Percentiles rank a stretch among this genome's conserved stretches.
Evolutionary conservation across 2,888 invertebrate genomes (phyloP).

Genomic region (Coelopa pilipes): DNA sequence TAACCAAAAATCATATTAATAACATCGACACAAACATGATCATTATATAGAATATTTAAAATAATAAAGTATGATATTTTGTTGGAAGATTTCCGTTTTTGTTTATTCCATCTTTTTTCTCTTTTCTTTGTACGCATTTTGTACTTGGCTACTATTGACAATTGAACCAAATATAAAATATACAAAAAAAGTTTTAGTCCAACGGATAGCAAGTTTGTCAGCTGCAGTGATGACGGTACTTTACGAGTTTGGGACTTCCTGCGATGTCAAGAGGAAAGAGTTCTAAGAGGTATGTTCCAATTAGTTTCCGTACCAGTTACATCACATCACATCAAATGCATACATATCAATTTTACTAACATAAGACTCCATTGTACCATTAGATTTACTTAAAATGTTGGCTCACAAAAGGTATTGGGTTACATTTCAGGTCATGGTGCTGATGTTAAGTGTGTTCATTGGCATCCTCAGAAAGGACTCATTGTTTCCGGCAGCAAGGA

Average conservation of each 20-base stretch:
- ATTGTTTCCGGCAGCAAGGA: conserved; percentile 99
- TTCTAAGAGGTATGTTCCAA: conserved; percentile 76
- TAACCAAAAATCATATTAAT: too few relatives aligned
- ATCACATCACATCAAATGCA: not conserved
- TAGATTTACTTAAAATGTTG: not conserved
- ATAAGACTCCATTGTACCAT: not conserved
- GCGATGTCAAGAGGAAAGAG: conserved; percentile 94
- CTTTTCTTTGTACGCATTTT: conserved; percentile 38
- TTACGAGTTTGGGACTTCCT: conserved; percentile 99
- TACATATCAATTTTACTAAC: not conserved
- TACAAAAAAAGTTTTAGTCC: conserved; percentile 89
- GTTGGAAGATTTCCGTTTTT: conserved; percentile 28
- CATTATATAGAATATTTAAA: too few relatives aligned
- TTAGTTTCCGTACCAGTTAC: too few relatives aligned
- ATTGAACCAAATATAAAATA: conserved; percentile 20
- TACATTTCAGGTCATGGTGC: conserved; percentile 85
- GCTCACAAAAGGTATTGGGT: not conserved
- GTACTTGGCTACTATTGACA: conserved; percentile 32
- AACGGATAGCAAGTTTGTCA: conserved; percentile 97
- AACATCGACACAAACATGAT: too few relatives aligned
- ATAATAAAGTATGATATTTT: conserved; percentile 27
- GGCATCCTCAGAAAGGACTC: conserved; percentile 98
- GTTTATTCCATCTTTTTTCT: conserved; percentile 38
- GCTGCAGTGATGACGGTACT: conserved; percentile 99
- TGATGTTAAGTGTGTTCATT: conserved; percentile 99